Evolutionary conservation across 2,797 vertebrate species (phyloP), one percentile per base, ranked within the genome.

Genomic region (Galaxias olidus): DNA sequence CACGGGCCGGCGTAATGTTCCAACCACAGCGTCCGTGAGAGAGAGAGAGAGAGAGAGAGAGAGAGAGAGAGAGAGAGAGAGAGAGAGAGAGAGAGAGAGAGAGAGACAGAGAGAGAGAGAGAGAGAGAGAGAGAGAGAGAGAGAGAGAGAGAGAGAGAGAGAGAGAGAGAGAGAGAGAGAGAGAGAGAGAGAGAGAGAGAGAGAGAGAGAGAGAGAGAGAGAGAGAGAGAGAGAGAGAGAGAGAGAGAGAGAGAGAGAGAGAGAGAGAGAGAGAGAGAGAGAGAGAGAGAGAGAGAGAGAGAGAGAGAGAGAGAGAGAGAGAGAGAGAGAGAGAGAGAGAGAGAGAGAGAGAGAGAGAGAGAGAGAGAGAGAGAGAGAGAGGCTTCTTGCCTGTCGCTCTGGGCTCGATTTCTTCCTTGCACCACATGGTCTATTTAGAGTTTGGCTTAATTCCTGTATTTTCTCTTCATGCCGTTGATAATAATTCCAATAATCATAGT

Each of bases 51-150:
- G 30, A 30, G 30, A 53, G 51, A 53, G 15, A 17, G 51, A 52
- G 2, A 30, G 1, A 13, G 0, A 40, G 53, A 11, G 19, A 40
- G 6, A 10, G 41, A 52, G 19, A 43, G 17, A 30, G 58, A 45
- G 45, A 14, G 43, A 44, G 64, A 54, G 55, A 43, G 58, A n/a
- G 41, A 63, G 63, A 30, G 30, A 30, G 6, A 30, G 30, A 30
- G 30, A 30, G 30, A 2, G 2, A 6, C 3, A 30, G 30, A n/a
- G n/a, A 65, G 20, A 44, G 50, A 10, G 19, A 79, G 50, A 62
- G 48, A 57, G 44, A 66, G 63, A 18, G 58, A 42, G 50, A 65
- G 45, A 8, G 44, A 54, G 60, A 69, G 19, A 18, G 52, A 56
- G 17, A 61, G 47, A 9, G 14, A 49, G 61, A 59, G 15, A 30